Base-by-base conservation (phyloP, 2,797 vertebrate genomes). In the Falco naumanni region DNA sequence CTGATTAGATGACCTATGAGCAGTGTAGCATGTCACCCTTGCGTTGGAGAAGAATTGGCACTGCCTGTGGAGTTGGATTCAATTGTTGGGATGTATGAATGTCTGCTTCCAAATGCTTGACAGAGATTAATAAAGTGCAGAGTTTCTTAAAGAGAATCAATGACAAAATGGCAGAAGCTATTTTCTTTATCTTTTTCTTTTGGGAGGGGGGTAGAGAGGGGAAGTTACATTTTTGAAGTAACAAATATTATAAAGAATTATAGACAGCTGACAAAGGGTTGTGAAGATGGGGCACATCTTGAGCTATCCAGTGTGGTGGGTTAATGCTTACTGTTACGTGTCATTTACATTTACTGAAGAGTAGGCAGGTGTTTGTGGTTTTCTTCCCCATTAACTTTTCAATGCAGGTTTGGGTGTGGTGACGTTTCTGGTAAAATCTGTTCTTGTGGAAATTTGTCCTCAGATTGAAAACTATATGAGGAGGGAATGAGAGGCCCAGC, bases 1-100 rank as follows among this genome's bases (percentile, higher is more conserved):
- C 93, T 97, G 96, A 96, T 97, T 87, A 95, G 91, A 90, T 96
- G 95, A 95, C 88, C 93, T 84, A 76, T 71, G 91, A 96, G 92
- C 86, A 90, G 61, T 74, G 72, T 11, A 91, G 90, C 71, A 54
- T 75, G 88, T 92, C 88, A 89, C 77, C 87, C 77, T 66, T n/a
- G 81, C 5, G 1, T 28, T 88, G 93, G 69, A 93, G 93, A 83
- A 90, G 88, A 85, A 93, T 96, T 93, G 84, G 54, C 48, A 26
- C n/a, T 89, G 79, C 82, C 87, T 37, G 61, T 64, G 26, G 70
- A 83, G 72, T 26, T 92, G 90, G 92, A 92, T 89, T 94, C 87
- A 91, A 72, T 89, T 96, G 91, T 87, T 96, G 87, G 86, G 61
- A 78, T 20, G 18, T 89, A 68, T 72, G 90, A 94, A 75, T 43